Evolutionary conservation across 2,113 vertebrate species (phyloP).

Genomic region (Nycticorax nycticorax): DNA sequence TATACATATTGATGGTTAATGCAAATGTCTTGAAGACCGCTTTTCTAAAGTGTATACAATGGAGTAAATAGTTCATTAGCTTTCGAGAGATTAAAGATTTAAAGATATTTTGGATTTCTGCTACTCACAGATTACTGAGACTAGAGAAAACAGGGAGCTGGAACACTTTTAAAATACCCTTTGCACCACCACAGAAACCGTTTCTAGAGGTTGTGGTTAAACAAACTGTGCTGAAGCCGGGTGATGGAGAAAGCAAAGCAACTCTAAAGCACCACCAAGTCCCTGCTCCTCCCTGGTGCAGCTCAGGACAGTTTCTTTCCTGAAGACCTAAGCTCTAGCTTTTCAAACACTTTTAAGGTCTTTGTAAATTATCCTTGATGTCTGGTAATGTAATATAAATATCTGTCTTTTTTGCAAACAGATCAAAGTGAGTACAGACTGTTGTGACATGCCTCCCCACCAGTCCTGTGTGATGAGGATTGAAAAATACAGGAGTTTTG

Average conservation of each 20-base stretch:
- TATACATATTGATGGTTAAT: background rate
- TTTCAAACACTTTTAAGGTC: background rate
- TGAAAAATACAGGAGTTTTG: background rate
- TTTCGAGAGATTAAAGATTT: background rate
- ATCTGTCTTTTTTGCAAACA: background rate
- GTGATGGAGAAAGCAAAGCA: background rate
- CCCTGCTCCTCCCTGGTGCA: background rate
- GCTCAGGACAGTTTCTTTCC: background rate
- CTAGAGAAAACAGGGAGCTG: background rate
- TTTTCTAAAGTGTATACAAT: background rate
- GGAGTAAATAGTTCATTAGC: background rate
- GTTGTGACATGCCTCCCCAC: background rate
- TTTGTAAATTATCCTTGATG: background rate
- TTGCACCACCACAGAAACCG: background rate
- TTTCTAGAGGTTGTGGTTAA: background rate
- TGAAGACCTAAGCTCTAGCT: background rate
- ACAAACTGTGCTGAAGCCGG: background rate
- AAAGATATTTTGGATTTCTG: background rate
- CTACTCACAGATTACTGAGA: background rate
- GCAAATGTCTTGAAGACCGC: background rate
- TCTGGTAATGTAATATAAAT: background rate
- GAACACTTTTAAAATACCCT: background rate
- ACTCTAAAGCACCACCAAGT: background rate
- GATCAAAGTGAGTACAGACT: background rate
- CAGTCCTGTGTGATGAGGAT: too few relatives aligned